Conservation (phyloP, 2,888 invertebrate genomes). For the Caenorhabditis japonica region DNA sequence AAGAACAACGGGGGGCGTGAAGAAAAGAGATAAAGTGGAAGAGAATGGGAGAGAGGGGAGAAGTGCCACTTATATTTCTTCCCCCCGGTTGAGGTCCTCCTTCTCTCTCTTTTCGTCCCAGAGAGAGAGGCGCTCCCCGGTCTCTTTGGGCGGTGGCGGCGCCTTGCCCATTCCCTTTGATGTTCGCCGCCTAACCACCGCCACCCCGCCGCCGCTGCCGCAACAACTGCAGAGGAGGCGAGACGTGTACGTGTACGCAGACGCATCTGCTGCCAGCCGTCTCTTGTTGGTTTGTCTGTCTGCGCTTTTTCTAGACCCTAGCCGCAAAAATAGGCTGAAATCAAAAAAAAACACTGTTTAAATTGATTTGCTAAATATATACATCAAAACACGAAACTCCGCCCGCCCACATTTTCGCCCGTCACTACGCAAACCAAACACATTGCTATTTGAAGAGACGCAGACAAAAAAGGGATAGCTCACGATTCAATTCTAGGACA, state of each 20-base stretch:
- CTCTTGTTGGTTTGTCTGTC: background rate
- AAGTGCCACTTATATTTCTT: conserved; percentile 2
- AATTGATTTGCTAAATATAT: too few species aligned
- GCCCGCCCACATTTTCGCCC: too few species aligned
- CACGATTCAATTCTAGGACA: too few species aligned
- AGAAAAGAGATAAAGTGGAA: background rate
- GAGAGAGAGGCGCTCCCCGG: background rate
- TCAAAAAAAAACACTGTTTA: too few species aligned
- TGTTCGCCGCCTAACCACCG: conserved; percentile 23
- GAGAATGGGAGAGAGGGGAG: background rate
- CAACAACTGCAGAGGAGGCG: too few species aligned
- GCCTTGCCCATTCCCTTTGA: conserved; percentile 37
- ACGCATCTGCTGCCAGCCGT: background rate
- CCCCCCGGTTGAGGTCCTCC: conserved; percentile 1
- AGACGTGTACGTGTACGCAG: too few species aligned
- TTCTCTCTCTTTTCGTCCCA: conserved; percentile 19
- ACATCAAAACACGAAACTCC: too few species aligned
- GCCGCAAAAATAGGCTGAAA: too few species aligned
- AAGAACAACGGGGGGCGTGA: background rate
- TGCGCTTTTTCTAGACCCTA: conserved; percentile 2
- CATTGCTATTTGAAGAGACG: too few species aligned
- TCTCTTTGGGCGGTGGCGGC: conserved; percentile 17
- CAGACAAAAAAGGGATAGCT: too few species aligned
- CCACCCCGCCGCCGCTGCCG: conserved; percentile 1
- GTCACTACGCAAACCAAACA: too few species aligned